phyloP scores from a whole-genome alignment of 2,888 invertebrate genomes.

The Eudemis profundana region DNA sequence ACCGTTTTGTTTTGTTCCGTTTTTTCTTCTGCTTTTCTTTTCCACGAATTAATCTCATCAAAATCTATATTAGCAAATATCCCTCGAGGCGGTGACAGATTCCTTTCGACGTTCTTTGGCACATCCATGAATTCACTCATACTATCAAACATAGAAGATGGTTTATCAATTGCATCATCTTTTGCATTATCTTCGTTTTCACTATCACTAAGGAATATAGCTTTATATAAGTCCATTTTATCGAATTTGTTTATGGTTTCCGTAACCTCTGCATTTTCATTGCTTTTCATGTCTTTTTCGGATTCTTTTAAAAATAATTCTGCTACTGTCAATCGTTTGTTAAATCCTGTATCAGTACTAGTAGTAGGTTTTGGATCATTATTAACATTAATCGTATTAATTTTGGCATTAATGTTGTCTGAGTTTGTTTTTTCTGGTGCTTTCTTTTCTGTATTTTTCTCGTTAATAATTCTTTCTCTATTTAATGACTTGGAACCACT shows the following conservation, averaged over 20 bases:
- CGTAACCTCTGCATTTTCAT: constrained; percentile 63
- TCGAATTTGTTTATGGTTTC: constrained; percentile 80
- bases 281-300: constrained; percentile 63
- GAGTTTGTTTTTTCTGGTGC: constrained; percentile 1
- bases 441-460: constrained; percentile 20
- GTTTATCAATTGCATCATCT: constrained; percentile 45
- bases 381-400: not conserved
- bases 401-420: not conserved
- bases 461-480: constrained; percentile 36
- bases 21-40: constrained; percentile 57
- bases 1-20: constrained; percentile 48
- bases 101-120: constrained; percentile 85
- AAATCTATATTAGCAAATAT: constrained; percentile 89
- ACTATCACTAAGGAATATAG: constrained; percentile 94
- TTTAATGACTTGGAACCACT: constrained; percentile 74
- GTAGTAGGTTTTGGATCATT: constrained; percentile 39
- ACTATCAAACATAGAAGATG: constrained; percentile 11
- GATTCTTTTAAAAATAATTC: constrained; percentile 79
- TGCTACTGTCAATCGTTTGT: constrained; percentile 78
- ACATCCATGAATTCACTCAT: constrained; percentile 62
- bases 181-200: constrained; percentile 85
- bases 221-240: constrained; percentile 92
- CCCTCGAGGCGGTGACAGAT: constrained; percentile 89
- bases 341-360: constrained; percentile 51
- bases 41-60: constrained; percentile 83